A percentile compares a stretch with the other conserved stretches of the same genome.
These are phyloP conservation scores for Leptinotarsa juncta DNA, from an alignment of 2,888 invertebrate genomes.

Conservation along the genomic window DNA sequence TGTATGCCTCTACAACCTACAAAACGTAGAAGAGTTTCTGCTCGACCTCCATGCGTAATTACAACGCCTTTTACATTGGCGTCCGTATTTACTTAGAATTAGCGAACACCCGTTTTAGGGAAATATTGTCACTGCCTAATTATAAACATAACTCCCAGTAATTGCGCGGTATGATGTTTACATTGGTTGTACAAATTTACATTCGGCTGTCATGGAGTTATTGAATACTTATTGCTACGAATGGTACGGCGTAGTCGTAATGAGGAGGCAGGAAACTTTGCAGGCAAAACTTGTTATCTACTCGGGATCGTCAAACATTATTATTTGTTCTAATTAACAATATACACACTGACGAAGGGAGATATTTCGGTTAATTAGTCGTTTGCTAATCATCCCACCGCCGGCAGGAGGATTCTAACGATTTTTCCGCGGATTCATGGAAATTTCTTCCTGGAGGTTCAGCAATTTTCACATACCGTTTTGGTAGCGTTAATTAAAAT, in stretches of 20 bases:
- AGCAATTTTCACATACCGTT: not conserved
- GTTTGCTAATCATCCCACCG: conserved; percentile 34
- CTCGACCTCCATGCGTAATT: conserved; percentile 46
- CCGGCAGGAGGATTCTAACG: conserved; percentile 10
- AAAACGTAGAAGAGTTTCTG: not conserved
- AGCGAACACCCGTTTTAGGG: conserved; percentile 63
- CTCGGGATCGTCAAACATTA: conserved; percentile 56
- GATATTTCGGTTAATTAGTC: conserved; percentile 45
- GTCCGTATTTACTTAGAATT: conserved; percentile 63
- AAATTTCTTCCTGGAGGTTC: not conserved
- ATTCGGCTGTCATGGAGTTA: conserved; percentile 61
- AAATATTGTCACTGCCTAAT: conserved; percentile 66
- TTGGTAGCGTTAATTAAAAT: not conserved
- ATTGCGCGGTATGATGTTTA: conserved; percentile 64
- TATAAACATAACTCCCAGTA: conserved; percentile 65
- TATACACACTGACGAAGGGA: conserved; percentile 40
- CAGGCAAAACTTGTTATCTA: conserved; percentile 54
- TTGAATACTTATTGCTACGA: conserved; percentile 59
- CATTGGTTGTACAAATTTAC: conserved; percentile 63
- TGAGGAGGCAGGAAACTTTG: conserved; percentile 53
- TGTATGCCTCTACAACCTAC: not conserved
- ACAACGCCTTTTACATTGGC: conserved; percentile 52
- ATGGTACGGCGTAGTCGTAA: conserved; percentile 46
- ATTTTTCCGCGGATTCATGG: conserved; percentile 18
- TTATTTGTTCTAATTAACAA: conserved; percentile 57